Evolutionary conservation across 2,113 vertebrate genomes (phyloP), one percentile per base, ranked within the genome.

Genomic region (Motacilla tschutschensis): DNA sequence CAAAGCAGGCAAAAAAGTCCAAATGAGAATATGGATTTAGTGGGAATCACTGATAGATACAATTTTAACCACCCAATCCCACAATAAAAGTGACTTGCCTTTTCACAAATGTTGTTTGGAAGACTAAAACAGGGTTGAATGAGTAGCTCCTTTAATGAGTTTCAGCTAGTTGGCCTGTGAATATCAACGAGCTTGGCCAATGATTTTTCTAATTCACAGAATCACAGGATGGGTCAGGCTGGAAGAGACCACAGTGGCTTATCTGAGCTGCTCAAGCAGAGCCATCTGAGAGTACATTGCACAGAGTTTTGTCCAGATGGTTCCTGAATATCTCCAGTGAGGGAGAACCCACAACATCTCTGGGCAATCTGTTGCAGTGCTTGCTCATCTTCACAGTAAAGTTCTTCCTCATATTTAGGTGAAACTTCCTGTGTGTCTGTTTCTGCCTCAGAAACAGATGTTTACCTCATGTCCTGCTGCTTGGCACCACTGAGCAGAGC

Each of bases 21-120:
- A 29, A 44, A 60, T 41, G 15, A 57, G 31, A 53, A 43, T 9
- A 53, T 20, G 1, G 17, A 7, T 77, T 43, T 20, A 33, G 77
- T 31, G 17, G 11, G 29, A 72, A 63, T 40, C 3, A 0, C 4
- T 53, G 5, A 41, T 14, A 9, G 8, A 58, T 58, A 20, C 0
- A 2, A 14, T 65, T 84, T 50, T 44, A 66, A 17, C 5, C 20
- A 73, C 5, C 2, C 8, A 53, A 33, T 53, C 4, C 5, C 28
- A 43, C 24, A 38, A 31, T 28, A 48, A 72, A 75, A 28, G 8
- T 31, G 12, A 55, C 9, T 46, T 80, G 4, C 1, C 4, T 25
- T 88, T 65, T 62, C 25, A 60, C 17, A 55, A 54, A 55, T 10
- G 10, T 31, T 12, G 2, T 26, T 38, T 58, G 18, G 63, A 58